A percentile compares a stretch with the other conserved stretches of the same genome.
These are phyloP conservation scores for Caenorhabditis sp. DNA, from an alignment of 2,888 invertebrate species.

Conservation along the genomic window DNA sequence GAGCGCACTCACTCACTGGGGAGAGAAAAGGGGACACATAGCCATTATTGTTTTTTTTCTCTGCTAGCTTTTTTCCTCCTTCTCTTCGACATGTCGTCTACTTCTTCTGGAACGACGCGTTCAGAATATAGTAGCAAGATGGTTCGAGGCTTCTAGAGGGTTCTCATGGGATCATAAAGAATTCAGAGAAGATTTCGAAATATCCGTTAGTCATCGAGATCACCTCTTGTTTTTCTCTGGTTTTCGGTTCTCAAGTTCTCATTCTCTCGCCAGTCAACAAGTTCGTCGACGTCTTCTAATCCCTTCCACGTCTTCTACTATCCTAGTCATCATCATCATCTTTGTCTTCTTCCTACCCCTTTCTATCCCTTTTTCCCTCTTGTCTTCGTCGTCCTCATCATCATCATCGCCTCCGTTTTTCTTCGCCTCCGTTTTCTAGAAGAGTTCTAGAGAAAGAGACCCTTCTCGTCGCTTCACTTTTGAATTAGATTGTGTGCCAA, in stretches of 20 bases:
- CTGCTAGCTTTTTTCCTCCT: slow-evolving; percentile 16
- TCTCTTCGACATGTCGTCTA: slow-evolving; percentile 15
- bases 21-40: slow-evolving; percentile 18
- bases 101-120: slow-evolving; percentile 1
- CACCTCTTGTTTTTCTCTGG: neutral
- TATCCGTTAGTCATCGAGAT: slow-evolving; percentile 8
- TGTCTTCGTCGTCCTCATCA: slow-evolving; percentile 9
- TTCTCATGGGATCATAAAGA: too few species aligned
- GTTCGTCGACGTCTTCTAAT: slow-evolving; percentile 13
- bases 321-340: neutral
- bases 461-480: slow-evolving; percentile 48
- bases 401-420: slow-evolving; percentile 28
- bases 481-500: slow-evolving; percentile 62
- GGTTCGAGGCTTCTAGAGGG: too few species aligned
- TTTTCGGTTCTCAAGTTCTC: neutral
- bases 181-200: slow-evolving; percentile 9
- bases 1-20: neutral
- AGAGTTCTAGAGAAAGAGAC: slow-evolving; percentile 29
- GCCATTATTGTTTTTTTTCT: slow-evolving; percentile 61
- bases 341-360: neutral
- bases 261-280: slow-evolving; percentile 11
- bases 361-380: slow-evolving; percentile 1
- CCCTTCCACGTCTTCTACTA: neutral
- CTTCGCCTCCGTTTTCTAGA: neutral
- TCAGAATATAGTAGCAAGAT: slow-evolving; percentile 16